Base-by-base conservation (phyloP, 2,888 invertebrate species). In the Stomorhina lunata region DNA sequence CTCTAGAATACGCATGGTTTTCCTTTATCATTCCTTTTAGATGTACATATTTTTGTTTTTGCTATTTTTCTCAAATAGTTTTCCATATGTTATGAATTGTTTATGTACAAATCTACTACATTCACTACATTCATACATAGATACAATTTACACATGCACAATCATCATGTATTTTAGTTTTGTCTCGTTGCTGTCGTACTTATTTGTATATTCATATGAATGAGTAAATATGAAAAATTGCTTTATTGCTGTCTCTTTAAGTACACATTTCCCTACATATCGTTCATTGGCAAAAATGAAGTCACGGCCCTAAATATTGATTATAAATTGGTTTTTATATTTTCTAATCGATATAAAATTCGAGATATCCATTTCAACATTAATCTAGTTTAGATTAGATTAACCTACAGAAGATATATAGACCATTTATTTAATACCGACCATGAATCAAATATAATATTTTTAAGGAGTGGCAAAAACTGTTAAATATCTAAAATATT, bases 211-310 rank as follows among this genome's bases (percentile, higher is more conserved):
- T 69, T 57, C 43, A 63, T 71, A 34, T 45, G 40, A 69, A 32
- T 53, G 25, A 61, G 20, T 50, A 68, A 69, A 78, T 78, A 78
- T 63, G 77, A 79, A 71, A 72, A 57, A 72, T 40, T 72, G 57
- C 22, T 72, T 50, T 57, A 72, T 40, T 22, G 48, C 43, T 34
- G 55, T 29, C 22, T 63, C 20, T 37, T 7, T 25, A 17, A 10
- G 27, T n/a, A 32, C 17, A 34, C 9, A 10, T n/a, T n/a, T n/a
- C n/a, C n/a, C n/a, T n/a, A n/a, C n/a, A n/a, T n/a, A n/a, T n/a
- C n/a, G n/a, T n/a, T n/a, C n/a, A n/a, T n/a, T n/a, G n/a, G n/a
- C n/a, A n/a, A n/a, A n/a, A n/a, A n/a, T n/a, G n/a, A n/a, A n/a
- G n/a, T n/a, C n/a, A n/a, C n/a, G n/a, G n/a, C n/a, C n/a, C n/a